Percentiles rank a stretch among this genome's conserved stretches.
phyloP scores from a whole-genome alignment of 2,888 invertebrate genomes.

The Drosophila subsilvestris region DNA sequence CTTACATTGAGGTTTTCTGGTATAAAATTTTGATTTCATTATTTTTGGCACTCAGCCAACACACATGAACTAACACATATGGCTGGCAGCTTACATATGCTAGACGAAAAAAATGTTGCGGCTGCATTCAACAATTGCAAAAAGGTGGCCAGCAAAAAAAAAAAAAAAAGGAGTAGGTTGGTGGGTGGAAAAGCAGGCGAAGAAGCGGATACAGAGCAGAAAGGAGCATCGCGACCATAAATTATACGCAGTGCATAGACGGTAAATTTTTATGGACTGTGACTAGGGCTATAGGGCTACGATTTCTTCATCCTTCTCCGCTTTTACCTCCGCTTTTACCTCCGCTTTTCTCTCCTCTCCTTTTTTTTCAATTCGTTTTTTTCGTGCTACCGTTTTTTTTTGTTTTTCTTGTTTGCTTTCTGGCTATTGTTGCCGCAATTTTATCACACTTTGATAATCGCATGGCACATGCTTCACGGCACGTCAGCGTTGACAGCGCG shows the following conservation, averaged over 20 bases:
- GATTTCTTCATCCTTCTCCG: constrained; percentile 16
- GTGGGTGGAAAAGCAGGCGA: constrained; percentile 6
- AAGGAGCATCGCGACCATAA: constrained; percentile 52
- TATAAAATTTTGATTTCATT: constrained; percentile 72
- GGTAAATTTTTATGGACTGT: constrained; percentile 68
- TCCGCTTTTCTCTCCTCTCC: background rate
- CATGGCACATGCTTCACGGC: constrained; percentile 66
- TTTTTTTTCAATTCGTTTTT: constrained; percentile 3
- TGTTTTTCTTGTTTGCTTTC: constrained; percentile 10
- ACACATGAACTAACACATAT: constrained; percentile 33
- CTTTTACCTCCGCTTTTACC: constrained; percentile 11
- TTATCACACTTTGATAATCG: constrained; percentile 77
- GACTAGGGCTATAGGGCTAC: constrained; percentile 46
- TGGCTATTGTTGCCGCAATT: constrained; percentile 60
- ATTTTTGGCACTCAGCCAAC: constrained; percentile 77
- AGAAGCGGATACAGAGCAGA: constrained; percentile 13
- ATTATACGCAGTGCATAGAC: constrained; percentile 73
- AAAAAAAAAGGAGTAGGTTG: constrained; percentile 10
- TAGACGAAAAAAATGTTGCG: constrained; percentile 52
- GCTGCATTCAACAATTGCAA: constrained; percentile 71
- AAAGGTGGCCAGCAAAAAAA: constrained; percentile 47
- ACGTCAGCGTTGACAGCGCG: constrained; percentile 57
- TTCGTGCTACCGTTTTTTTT: constrained; percentile 7
- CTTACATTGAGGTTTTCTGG: constrained; percentile 67
- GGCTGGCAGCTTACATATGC: constrained; percentile 53